Base-by-base conservation (phyloP, 2,113 vertebrate genomes). In the Eudyptes chrysolophus region DNA sequence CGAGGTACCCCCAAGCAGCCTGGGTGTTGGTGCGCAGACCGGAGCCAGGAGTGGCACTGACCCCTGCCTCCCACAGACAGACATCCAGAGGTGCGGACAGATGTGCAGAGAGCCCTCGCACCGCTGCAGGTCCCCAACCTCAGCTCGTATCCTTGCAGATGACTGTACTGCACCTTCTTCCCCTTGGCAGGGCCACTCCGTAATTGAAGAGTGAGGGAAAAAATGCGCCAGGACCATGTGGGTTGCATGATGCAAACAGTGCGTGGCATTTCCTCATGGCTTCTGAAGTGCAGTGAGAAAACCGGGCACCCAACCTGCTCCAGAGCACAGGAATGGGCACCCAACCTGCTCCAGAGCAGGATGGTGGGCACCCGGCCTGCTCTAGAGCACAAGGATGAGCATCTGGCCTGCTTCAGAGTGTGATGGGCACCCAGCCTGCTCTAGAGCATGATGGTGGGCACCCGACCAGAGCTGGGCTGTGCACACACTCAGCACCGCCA, bases 1-100 rank as follows among this genome's bases (percentile, higher is more conserved):
- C 0, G 0, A 58, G 60, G 42, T 4, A 7, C 3, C 4, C 16
- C 48, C 16, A 3, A 34, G 48, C 4, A 64, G 42, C 60, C 27
- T 7, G 10, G 8, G 22, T 7, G 9, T 3, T 27, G 48, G 51
- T 32, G 10, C 6, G 12, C 22, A 38, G 54, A 27, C 25, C 7
- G 2, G 58, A 51, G 32, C 11, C 34, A 16, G 60, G 54, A 42
- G 58, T 17, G 9, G 60, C 60, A 40, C 65, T 27, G 36, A 34
- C 14, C 22, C 34, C 54, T 24, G 4, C 20, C 9, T 36, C 13
- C 32, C 11, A 5, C 4, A 5, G 70, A 27, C 51, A 81, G n/a
- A n/a, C 0, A 2, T 19, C 26, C 86, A 90, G 90, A 29, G 34
- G 30, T 64, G 38, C 1, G 3, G 44, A 42, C 71, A 91, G 52